Percentiles rank a stretch among this genome's conserved stretches.
These are phyloP conservation scores for Sarcophaga subvicina DNA, from an alignment of 2,888 invertebrate species.

Conservation along the genomic window DNA sequence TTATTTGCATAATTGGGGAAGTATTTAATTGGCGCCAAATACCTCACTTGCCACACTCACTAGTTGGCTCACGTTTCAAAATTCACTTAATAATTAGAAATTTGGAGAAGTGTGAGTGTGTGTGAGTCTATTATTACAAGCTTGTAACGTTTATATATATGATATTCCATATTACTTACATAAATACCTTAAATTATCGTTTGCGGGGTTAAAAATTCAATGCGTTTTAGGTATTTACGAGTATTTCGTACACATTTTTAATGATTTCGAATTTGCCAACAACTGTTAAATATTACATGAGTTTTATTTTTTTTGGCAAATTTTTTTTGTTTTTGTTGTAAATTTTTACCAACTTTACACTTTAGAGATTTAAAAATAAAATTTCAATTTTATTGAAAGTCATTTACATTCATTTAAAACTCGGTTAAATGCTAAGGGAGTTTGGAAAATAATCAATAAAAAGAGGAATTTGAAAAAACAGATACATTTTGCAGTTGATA, in stretches of 20 bases:
- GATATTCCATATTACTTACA: too few species aligned
- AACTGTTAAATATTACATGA: too few species aligned
- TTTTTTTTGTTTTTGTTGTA: background rate
- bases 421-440: background rate
- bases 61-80: background rate
- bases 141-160: too few species aligned
- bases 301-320: background rate
- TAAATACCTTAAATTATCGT: background rate
- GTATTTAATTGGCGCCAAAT: slow-evolving; percentile 43
- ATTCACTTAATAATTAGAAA: background rate
- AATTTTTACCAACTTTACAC: background rate
- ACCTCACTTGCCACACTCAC: background rate
- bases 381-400: background rate
- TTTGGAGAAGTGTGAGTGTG: background rate
- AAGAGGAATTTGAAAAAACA: background rate
- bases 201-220: background rate
- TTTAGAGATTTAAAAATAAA: slow-evolving; percentile 2
- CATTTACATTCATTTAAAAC: background rate
- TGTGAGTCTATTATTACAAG: background rate
- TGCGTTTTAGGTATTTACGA: background rate
- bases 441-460: background rate
- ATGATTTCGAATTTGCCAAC: too few species aligned
- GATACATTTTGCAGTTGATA: background rate
- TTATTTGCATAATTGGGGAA: slow-evolving; percentile 28
- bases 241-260: background rate